These are phyloP conservation scores for Daboia siamensis DNA, from an alignment of 2,113 vertebrate genomes.

Conservation along the genomic window DNA sequence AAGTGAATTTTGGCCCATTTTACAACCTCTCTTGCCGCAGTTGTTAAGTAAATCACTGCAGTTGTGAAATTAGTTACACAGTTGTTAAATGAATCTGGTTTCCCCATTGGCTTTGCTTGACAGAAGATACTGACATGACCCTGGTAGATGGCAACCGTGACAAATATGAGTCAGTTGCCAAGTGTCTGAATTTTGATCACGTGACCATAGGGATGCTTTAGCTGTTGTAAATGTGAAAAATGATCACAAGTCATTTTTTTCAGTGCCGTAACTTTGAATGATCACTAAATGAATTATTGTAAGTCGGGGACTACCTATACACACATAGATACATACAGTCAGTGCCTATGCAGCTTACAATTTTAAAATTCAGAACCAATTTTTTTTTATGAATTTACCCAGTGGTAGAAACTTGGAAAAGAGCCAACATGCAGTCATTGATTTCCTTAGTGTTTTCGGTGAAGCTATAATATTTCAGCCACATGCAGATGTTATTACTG, in stretches of 20 bases:
- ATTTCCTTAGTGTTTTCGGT: background rate
- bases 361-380: background rate
- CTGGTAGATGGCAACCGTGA: background rate
- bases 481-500: background rate
- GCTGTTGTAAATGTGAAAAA: background rate
- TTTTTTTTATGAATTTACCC: background rate
- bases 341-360: background rate
- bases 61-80: background rate
- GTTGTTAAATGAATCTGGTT: background rate
- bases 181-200: background rate
- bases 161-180: background rate
- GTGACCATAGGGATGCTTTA: background rate
- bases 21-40: background rate
- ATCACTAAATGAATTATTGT: background rate
- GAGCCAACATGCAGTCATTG: background rate
- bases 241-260: background rate
- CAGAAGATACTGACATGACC: background rate
- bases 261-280: accelerated
- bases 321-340: background rate
- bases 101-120: background rate
- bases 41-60: background rate
- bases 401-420: background rate
- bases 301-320: background rate
- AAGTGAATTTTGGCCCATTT: background rate
- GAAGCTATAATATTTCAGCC: background rate